Base-by-base conservation (phyloP, 2,113 vertebrate genomes). In the Phainopepla nitens region DNA sequence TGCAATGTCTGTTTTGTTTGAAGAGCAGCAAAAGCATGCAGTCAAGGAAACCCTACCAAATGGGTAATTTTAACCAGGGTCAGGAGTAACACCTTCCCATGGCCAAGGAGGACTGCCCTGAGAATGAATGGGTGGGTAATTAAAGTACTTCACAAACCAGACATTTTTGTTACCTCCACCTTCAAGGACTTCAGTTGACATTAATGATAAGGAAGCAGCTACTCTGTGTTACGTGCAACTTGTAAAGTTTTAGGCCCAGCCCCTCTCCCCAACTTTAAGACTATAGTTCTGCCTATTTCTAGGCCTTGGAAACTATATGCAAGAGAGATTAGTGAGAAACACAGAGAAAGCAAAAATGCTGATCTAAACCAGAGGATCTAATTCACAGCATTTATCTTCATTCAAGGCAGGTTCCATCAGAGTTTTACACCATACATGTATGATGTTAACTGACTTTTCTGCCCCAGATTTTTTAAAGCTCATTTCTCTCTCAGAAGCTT, bases 211-310 rank as follows among this genome's bases (percentile, higher is more conserved):
- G 22, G 56, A 49, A 25, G 71, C 56, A 60, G 29, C 54, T 61
- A 16, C 36, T 45, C 70, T 10, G 2, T 45, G 21, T 51, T 75
- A 25, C 2, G 1, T 0, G 1, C 3, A 76, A 80, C 21, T 45
- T 2, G 0, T 4, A 13, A 41, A 25, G 36, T 11, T 85, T 64
- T 31, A 72, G 39, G 12, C 29, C 39, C 13, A 60, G 41, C 22
- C 9, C 19, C 10, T 21, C 1, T 0, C 23, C 27, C 10, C 25
- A 58, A 2, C 21, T 61, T 72, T 23, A 81, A 45, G 18, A 19
- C 8, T 42, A 2, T 78, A 49, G 15, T 42, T 69, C 31, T 12
- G 11, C 44, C 53, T 69, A 17, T 45, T 91, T 62, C 29, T 71
- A 81, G 62, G 18, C 47, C 56, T 77, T 4, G 1, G 53, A 70